Conservation (phyloP, 2,888 invertebrate genomes). For the Ormyrus thymus region DNA sequence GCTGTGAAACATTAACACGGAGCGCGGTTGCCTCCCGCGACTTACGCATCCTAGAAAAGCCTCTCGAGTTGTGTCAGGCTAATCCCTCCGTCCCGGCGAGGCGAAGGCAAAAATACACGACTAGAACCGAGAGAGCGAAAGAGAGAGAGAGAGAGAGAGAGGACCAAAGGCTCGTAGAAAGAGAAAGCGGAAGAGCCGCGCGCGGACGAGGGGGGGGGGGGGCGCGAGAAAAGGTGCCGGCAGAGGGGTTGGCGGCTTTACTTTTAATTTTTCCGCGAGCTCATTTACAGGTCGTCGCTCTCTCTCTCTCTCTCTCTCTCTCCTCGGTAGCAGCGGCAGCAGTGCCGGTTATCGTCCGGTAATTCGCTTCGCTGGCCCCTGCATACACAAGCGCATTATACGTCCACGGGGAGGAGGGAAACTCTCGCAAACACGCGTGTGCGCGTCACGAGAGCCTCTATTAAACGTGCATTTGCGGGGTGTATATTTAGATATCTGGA, state of each 20-base stretch:
- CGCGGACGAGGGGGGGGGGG: background rate
- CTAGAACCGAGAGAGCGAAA: background rate
- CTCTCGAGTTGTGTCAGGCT: background rate
- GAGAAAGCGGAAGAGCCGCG: background rate
- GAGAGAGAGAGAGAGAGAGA: background rate
- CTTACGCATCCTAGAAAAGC: background rate
- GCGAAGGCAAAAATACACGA: background rate
- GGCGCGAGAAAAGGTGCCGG: too few relatives aligned
- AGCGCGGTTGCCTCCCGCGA: background rate
- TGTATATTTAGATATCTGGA: conserved; percentile 42
- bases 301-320: conserved; percentile 10
- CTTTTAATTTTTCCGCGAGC: conserved; percentile 56
- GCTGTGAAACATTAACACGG: background rate
- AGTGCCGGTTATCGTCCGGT: conserved; percentile 48
- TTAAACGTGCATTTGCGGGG: conserved; percentile 32
- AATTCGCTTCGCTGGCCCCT: conserved; percentile 49
- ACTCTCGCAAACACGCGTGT: conserved; percentile 29
- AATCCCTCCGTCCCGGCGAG: background rate
- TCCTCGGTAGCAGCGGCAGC: background rate
- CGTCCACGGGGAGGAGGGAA: background rate
- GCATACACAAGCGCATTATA: background rate
- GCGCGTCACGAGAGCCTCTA: conserved; percentile 4
- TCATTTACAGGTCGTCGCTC: conserved; percentile 56
- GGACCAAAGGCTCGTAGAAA: background rate
- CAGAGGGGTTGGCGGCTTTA: conserved; percentile 34